phyloP scores from a whole-genome alignment of 2,888 invertebrate genomes.

The Hirtodrosophila duncani region DNA sequence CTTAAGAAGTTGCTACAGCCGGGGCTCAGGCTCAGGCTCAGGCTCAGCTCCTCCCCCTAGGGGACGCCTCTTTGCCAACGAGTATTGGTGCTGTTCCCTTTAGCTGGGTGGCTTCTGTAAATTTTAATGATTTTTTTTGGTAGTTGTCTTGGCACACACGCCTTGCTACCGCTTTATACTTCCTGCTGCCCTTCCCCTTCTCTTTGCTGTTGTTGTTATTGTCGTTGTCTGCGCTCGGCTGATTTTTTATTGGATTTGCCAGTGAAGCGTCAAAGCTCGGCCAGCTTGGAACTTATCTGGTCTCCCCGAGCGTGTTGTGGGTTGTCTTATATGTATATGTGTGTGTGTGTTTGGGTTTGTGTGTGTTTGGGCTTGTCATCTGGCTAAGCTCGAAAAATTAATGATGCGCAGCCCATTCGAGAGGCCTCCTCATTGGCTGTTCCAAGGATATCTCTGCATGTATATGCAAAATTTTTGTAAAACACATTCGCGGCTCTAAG shows the following conservation, averaged over 20 bases:
- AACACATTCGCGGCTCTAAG: conserved; percentile 63
- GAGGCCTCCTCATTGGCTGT: conserved; percentile 63
- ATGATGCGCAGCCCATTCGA: conserved; percentile 75
- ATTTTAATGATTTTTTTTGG: conserved; percentile 54
- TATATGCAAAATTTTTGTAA: conserved; percentile 48
- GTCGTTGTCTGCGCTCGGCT: conserved; percentile 36
- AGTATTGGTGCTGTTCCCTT: conserved; percentile 34
- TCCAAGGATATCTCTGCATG: conserved; percentile 22
- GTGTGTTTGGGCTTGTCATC: conserved; percentile 73
- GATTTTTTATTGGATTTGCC: conserved; percentile 55
- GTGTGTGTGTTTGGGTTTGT: conserved; percentile 51
- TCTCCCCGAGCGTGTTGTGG: conserved; percentile 6
- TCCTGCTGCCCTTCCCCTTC: conserved; percentile 1
- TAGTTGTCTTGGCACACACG: conserved; percentile 37
- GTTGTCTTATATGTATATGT: conserved; percentile 34
- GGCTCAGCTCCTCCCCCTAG: too few species aligned
- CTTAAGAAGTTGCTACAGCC: conserved; percentile 20
- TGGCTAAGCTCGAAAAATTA: conserved; percentile 78
- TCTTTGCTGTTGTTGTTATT: conserved; percentile 33
- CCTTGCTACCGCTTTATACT: background rate
- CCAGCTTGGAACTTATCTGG: conserved; percentile 2
- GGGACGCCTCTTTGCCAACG: too few species aligned
- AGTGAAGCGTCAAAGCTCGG: conserved; percentile 52
- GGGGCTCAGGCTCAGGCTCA: background rate
- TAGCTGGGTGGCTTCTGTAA: conserved; percentile 33